A percentile compares a stretch with the other conserved stretches of the same genome.
Conservation (phyloP, 2,113 vertebrate genomes). For the Campylomormyrus numenius region DNA sequence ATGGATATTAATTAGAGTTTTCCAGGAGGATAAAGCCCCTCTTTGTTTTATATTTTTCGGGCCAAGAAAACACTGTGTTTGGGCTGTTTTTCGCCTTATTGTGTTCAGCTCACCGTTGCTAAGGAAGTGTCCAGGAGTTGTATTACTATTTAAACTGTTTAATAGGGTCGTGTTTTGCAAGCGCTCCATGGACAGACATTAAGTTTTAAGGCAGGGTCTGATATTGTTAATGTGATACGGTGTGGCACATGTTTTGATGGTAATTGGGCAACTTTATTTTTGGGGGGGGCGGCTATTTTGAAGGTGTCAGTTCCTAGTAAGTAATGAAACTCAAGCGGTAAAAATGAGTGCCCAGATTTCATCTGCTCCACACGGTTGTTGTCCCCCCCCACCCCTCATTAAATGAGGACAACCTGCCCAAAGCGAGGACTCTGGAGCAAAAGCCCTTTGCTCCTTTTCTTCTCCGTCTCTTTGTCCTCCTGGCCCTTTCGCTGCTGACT, state of each 20-base stretch:
- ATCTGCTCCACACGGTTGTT: slow-evolving; percentile 18
- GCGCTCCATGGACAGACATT: not conserved
- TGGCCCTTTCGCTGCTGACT: not conserved
- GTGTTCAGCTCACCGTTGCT: slow-evolving; percentile 14
- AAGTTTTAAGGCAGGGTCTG: not conserved
- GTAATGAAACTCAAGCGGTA: slow-evolving; percentile 18
- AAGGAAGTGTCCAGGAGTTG: not conserved
- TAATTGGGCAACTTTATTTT: not conserved
- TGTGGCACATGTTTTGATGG: not conserved
- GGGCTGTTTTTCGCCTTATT: slow-evolving; percentile 20
- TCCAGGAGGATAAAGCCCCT: slow-evolving; percentile 12
- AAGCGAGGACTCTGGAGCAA: not conserved
- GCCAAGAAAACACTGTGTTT: not conserved
- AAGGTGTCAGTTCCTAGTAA: not conserved
- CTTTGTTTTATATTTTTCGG: slow-evolving; percentile 16
- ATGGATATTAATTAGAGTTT: slow-evolving; percentile 30
- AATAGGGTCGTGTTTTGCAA: not conserved
- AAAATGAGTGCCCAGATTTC: slow-evolving; percentile 23
- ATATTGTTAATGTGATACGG: not conserved
- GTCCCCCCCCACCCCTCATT: not conserved
- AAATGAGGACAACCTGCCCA: not conserved
- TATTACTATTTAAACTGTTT: not conserved
- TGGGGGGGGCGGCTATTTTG: not conserved
- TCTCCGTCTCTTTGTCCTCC: not conserved
- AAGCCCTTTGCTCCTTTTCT: slow-evolving; percentile 13